Evolutionary conservation across 2,113 vertebrate species (phyloP).

Genomic region (Hypocryptadius cinnamomeus): DNA sequence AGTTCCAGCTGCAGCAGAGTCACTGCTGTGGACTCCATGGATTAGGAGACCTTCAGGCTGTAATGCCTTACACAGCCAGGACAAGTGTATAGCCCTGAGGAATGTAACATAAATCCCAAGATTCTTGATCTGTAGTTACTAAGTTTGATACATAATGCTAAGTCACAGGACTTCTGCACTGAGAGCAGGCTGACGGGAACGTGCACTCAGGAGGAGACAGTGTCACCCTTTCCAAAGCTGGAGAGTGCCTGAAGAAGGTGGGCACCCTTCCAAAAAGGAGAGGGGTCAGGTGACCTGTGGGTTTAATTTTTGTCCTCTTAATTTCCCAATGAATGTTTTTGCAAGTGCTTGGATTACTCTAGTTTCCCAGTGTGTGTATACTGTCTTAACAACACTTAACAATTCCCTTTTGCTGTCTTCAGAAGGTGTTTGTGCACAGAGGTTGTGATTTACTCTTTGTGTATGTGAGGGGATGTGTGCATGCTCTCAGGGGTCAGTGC

Average conservation of each 20-base stretch:
- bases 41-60: background rate
- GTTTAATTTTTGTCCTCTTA: background rate
- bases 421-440: background rate
- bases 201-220: background rate
- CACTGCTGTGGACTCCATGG: background rate
- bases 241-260: background rate
- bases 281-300: background rate
- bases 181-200: background rate
- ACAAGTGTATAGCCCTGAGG: background rate
- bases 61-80: background rate
- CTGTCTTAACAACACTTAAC: background rate
- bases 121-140: background rate
- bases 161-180: background rate
- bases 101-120: background rate
- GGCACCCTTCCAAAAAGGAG: background rate
- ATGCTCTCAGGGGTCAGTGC: background rate
- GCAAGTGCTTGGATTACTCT: background rate
- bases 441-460: background rate
- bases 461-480: background rate
- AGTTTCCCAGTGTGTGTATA: background rate
- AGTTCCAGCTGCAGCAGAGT: background rate
- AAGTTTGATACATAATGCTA: background rate
- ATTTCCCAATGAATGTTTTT: background rate
- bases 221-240: background rate
- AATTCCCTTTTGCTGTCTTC: background rate